Evolutionary conservation across 2,888 invertebrate species (phyloP), one percentile per base, ranked within the genome.

Genomic region (Beris morrisii): DNA sequence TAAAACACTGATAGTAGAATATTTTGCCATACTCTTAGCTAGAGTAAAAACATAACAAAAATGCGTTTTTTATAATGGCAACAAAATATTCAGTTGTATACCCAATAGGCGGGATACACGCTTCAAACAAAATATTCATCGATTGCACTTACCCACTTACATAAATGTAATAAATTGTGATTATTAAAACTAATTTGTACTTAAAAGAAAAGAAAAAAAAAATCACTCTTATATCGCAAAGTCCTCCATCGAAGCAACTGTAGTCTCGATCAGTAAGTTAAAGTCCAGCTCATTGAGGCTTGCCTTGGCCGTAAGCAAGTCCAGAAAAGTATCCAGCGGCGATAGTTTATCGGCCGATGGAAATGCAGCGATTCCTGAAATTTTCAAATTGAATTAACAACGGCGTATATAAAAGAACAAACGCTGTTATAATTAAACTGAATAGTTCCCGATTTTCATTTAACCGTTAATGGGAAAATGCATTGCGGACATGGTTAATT

Each of bases 221-320:
- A 56, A n/a, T 58, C 30, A 46, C 45, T 6, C 12, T 67, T 67
- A 70, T 1, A 70, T n/a, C 52, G 65, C 53, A 28, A 79, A 71
- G 53, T 76, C 75, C 30, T 79, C 78, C 73, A 80, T 74, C 32
- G 80, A 80, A 45, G 78, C 76, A 22, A 79, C 73, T 30, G 93
- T 93, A 12, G 93, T 91, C 80, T 93, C 93, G 72, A 93, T 92
- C 54, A 93, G 84, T 69, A 93, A 83, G 73, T 91, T 92, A 79
- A 93, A 92, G 79, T 93, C 93, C 73, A 93, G 81, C 75, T 93
- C 93, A 69, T 91, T 88, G 69, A 93, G 85, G 77, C 90, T 93
- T 12, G 93, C 93, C 82, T 93, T 93, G 6, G 93, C 93, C 0
- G 93, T 93, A 50, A 93, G 82, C 67, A 93, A 82, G 79, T 93